Evolutionary conservation across 2,113 vertebrate species (phyloP).

Genomic region (Semicossyphus pulcher): DNA sequence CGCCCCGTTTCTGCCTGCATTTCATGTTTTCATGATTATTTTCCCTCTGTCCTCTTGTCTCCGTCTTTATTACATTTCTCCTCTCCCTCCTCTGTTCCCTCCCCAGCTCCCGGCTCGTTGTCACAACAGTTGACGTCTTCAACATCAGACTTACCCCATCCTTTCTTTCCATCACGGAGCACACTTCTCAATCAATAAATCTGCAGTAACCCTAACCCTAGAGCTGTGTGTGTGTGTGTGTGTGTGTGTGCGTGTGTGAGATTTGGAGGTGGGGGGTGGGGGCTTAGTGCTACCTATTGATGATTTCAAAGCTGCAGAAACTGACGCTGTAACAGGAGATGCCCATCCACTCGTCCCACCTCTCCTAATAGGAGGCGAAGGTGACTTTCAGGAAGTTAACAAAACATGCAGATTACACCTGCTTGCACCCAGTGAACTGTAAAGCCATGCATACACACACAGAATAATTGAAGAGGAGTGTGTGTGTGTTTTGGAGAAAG

Average conservation of each 20-base stretch:
- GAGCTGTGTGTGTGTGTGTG: background rate
- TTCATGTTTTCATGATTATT: conserved; percentile 60
- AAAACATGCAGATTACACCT: background rate
- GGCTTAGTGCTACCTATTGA: conserved; percentile 47
- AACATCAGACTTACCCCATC: conserved; percentile 33
- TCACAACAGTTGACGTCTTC: conserved; percentile 39
- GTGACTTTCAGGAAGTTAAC: conserved; percentile 79
- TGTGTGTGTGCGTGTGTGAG: background rate
- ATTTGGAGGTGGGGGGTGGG: background rate
- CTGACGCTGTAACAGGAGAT: conserved; percentile 70
- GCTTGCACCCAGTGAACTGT: conserved; percentile 22
- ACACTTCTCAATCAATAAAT: conserved; percentile 49
- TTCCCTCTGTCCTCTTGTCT: conserved; percentile 28
- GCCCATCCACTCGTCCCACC: conserved; percentile 39
- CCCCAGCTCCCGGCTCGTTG: conserved; percentile 5
- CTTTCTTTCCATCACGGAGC: background rate
- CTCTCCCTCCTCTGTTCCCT: background rate
- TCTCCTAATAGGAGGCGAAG: conserved; percentile 65
- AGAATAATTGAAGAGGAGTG: conserved; percentile 2
- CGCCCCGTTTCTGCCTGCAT: conserved; percentile 46
- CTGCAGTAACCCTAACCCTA: conserved; percentile 46
- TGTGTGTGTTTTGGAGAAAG: conserved; percentile 42
- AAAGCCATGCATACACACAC: background rate
- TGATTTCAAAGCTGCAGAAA: conserved; percentile 73
- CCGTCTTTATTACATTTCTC: conserved; percentile 36